phyloP scores from a whole-genome alignment of 2,888 invertebrate genomes.

The Amblyjoppa proteus region DNA sequence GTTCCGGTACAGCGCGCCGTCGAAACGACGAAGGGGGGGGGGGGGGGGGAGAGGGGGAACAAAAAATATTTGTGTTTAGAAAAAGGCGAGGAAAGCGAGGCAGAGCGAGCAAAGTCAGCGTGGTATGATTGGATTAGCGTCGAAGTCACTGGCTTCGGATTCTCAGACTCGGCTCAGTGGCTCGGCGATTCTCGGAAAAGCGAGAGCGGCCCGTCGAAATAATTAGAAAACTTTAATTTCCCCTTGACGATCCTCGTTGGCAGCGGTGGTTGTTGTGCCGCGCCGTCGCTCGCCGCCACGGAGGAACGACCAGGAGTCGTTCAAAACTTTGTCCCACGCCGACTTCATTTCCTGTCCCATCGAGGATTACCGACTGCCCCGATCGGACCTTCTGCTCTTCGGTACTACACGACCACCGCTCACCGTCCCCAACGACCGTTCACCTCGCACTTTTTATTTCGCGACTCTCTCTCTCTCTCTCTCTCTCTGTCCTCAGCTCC shows the following conservation, averaged over 20 bases:
- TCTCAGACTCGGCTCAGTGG: conserved; percentile 44
- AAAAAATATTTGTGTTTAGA: background rate
- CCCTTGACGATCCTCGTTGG: conserved; percentile 64
- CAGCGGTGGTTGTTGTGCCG: conserved; percentile 32
- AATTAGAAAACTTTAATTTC: conserved; percentile 73
- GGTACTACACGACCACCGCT: background rate
- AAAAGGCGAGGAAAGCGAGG: conserved; percentile 15
- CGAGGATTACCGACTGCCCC: conserved; percentile 66
- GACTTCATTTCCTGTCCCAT: conserved; percentile 73
- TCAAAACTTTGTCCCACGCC: conserved; percentile 72
- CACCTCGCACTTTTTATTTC: conserved; percentile 46
- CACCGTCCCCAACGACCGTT: background rate
- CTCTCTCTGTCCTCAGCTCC: conserved; percentile 24
- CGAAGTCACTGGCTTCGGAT: conserved; percentile 54
- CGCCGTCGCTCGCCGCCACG: conserved; percentile 10
- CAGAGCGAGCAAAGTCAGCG: conserved; percentile 38
- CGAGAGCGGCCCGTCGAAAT: conserved; percentile 67
- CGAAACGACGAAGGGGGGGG: background rate
- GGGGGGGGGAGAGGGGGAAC: background rate
- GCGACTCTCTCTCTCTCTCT: background rate
- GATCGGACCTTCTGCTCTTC: conserved; percentile 40
- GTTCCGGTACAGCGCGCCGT: background rate
- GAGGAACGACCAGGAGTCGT: conserved; percentile 66
- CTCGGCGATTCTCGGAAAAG: conserved; percentile 52
- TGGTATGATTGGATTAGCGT: conserved; percentile 65